Evolutionary conservation across 2,797 vertebrate genomes (phyloP), one percentile per base, ranked within the genome.

Genomic region (Xenopus petersii): DNA sequence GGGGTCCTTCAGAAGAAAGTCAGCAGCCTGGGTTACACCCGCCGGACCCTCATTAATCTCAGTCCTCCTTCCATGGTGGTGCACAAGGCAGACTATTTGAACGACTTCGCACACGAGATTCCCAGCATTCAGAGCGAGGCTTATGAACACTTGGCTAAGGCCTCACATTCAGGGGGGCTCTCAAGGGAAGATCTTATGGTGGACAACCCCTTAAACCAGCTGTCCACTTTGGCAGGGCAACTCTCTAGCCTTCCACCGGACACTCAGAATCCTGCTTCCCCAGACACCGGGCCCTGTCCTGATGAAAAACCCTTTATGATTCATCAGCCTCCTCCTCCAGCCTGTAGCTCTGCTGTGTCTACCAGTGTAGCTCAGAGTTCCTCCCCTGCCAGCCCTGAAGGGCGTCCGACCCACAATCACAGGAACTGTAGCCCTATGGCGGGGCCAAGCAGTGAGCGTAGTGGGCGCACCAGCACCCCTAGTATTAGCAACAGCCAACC

Each of bases 141-240:
- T 0, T 98, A 94, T 0, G 94, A 96, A 48, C 87, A 84, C 79
- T 91, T 94, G 85, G 83, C 87, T 33, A 93, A 92, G 75, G 70
- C 84, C 10, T 71, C 88, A 7, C 86, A 84, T 0, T 86, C 92
- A 0, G 82, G 89, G 0, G 89, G 86, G 49, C 36, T 92, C 74
- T 91, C 93, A 0, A 88, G 92, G 81, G 95, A 95, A 2, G 95
- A 98, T 58, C 89, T 97, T 79, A 88, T 94, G 82, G 93, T 97
- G 84, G 98, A 99, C 80, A 98, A 98, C 84, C 98, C 98, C 16
- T 88, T 99, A 80, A 98, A 96, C 86, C 98, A 98, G 88, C 91
- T 99, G 64, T 99, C 98, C 12, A 98, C 96, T 0, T 87, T 98
- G 75, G 96, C 96, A 0, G 97, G 98, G 61, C 98, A 99, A 83